Evolutionary conservation across 2,888 invertebrate species (phyloP), one percentile per base, ranked within the genome.

Genomic region (Xanthia icteritia): DNA sequence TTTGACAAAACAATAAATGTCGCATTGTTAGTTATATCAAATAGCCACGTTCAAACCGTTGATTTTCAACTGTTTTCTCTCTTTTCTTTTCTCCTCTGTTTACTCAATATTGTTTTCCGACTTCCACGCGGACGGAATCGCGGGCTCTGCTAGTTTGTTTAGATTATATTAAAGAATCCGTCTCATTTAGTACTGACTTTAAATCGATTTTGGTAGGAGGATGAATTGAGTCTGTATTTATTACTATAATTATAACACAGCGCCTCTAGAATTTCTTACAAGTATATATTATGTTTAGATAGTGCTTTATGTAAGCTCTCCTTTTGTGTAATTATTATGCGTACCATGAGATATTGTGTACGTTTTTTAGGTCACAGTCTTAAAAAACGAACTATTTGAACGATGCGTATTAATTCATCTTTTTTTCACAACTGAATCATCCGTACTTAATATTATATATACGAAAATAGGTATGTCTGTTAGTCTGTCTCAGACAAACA

Each of bases 221-320:
- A 71, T 11, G 79, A 17, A 51, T 31, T 20, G 39, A 20, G 56
- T 5, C 54, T 45, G 11, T 48, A 5, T 27, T 23, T 27, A 67
- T 71, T 56, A 54, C 64, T 83, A 61, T 83, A 83, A 82, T 82
- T 73, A 80, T 54, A 73, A 17, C n/a, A 6, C 8, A 60, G n/a
- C 1, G 23, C 79, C n/a, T n/a, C 45, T 60, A 61, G 45, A 82
- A 63, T 51, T 36, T n/a, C 76, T 67, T 27, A 20, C 11, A 73
- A 54, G 36, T 17, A 79, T 51, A 79, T 51, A n/a, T 23, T 65
- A 68, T 42, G 27, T 48, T 68, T 13, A 23, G 11, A 66, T 54
- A 76, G 67, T 79, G 51, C 45, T 54, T 58, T 60, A 78, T 58
- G 36, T 45, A 51, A 78, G 68, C 39, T 36, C 9, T 58, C 2